phyloP scores from a whole-genome alignment of 2,113 vertebrate genomes.

The Scytalopus superciliaris region DNA sequence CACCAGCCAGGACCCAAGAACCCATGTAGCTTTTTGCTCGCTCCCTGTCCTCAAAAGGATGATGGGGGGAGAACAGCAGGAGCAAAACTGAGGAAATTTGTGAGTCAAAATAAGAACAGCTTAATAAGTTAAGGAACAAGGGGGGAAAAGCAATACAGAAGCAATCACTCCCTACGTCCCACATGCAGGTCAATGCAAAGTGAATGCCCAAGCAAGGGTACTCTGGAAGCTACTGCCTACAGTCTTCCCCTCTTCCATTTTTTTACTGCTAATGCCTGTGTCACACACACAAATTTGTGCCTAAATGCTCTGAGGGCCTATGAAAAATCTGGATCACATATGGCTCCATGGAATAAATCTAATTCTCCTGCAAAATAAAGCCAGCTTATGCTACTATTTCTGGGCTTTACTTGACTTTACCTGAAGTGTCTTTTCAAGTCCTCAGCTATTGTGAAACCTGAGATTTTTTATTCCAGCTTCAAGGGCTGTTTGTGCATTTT shows the following conservation, averaged over 20 bases:
- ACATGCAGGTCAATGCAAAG: neutral
- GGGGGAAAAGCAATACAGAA: neutral
- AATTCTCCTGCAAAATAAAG: neutral
- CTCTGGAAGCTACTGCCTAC: neutral
- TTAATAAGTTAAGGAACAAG: neutral
- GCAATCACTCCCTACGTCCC: neutral
- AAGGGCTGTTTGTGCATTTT: neutral
- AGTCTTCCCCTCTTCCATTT: neutral
- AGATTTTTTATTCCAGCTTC: neutral
- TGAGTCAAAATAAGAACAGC: neutral
- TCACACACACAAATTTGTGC: neutral
- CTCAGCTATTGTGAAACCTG: neutral
- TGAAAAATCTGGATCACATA: neutral
- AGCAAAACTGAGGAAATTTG: neutral
- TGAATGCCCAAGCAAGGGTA: neutral
- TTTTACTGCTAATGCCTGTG: neutral
- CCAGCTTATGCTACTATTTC: neutral
- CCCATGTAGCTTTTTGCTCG: neutral
- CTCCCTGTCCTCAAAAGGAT: neutral
- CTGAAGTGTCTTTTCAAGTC: neutral
- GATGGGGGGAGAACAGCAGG: fast-evolving
- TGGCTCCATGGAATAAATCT: neutral
- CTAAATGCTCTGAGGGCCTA: neutral
- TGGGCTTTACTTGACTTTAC: neutral
- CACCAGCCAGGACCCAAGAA: neutral